A percentile compares a stretch with the other conserved stretches of the same genome.
Conservation (phyloP, 2,888 invertebrate genomes). For the Synanthedon tipuliformis region DNA sequence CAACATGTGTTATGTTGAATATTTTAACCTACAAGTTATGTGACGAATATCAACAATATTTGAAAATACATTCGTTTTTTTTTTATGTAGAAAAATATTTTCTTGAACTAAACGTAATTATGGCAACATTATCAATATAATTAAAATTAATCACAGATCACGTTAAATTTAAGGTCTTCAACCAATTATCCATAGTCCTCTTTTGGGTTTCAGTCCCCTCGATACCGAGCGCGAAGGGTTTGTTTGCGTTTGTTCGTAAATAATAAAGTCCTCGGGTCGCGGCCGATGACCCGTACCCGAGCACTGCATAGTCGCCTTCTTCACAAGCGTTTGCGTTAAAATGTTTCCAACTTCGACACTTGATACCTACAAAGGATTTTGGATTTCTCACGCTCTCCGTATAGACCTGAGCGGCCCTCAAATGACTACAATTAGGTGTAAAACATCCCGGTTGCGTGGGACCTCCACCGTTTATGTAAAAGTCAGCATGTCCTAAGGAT, state of each 20-base stretch:
- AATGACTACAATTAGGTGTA: slow-evolving; percentile 59
- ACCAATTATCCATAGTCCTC: slow-evolving; percentile 24
- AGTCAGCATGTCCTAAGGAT: slow-evolving; percentile 78
- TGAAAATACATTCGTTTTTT: too few relatives aligned
- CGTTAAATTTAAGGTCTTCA: slow-evolving; percentile 26
- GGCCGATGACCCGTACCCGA: slow-evolving; percentile 58
- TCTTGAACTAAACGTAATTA: background rate
- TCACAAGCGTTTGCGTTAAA: slow-evolving; percentile 48
- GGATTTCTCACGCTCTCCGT: slow-evolving; percentile 51
- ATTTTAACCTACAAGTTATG: too few relatives aligned
- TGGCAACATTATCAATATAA: slow-evolving; percentile 6
- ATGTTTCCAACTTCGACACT: slow-evolving; percentile 49
- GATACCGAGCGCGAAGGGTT: slow-evolving; percentile 56
- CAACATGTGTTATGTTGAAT: too few relatives aligned
- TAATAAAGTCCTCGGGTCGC: slow-evolving; percentile 55
- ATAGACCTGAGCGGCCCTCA: slow-evolving; percentile 54
- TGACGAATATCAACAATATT: too few relatives aligned
- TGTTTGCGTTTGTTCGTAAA: slow-evolving; percentile 39
- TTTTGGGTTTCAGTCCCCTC: slow-evolving; percentile 36
- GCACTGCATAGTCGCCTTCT: slow-evolving; percentile 35
- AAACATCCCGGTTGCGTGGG: slow-evolving; percentile 78
- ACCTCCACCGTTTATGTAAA: slow-evolving; percentile 79
- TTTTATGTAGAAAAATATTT: too few relatives aligned
- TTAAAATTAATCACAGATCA: slow-evolving; percentile 12
- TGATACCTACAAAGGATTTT: slow-evolving; percentile 47